Conservation (phyloP, 2,113 vertebrate genomes). For the Limanda limanda region DNA sequence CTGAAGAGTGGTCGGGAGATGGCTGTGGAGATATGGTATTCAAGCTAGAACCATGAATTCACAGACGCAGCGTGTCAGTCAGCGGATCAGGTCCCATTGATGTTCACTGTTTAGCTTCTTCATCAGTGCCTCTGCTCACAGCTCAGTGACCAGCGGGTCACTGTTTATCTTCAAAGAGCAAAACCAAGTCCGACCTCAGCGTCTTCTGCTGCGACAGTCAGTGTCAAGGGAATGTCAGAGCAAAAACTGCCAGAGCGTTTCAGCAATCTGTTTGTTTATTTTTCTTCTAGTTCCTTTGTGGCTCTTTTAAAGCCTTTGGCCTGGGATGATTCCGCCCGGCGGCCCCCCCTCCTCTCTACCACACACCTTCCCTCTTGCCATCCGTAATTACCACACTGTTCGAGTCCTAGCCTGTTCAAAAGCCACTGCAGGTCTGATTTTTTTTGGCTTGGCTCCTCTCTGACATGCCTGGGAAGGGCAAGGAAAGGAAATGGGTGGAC, state of each 20-base stretch:
- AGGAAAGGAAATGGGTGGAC: constrained; percentile 95
- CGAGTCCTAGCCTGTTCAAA: constrained; percentile 82
- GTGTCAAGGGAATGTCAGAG: constrained; percentile 60
- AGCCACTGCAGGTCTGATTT: constrained; percentile 84
- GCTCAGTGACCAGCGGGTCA: constrained; percentile 12
- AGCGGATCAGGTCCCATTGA: constrained; percentile 3
- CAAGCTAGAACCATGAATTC: constrained; percentile 5
- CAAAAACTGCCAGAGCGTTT: constrained; percentile 27
- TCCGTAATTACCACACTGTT: constrained; percentile 77
- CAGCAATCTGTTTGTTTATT: constrained; percentile 75
- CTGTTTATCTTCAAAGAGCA: constrained; percentile 41
- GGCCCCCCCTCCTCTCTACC: constrained; percentile 65
- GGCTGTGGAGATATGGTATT: constrained; percentile 7
- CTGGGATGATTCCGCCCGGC: constrained; percentile 72
- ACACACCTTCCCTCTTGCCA: constrained; percentile 70
- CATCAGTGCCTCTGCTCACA: constrained; percentile 1
- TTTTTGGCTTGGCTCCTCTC: constrained; percentile 87
- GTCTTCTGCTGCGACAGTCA: constrained; percentile 43
- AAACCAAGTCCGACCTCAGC: constrained; percentile 26
- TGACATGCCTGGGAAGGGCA: constrained; percentile 94
- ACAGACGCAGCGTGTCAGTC: neutral
- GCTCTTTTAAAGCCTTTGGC: constrained; percentile 77
- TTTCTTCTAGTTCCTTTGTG: constrained; percentile 75
- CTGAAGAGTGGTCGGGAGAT: constrained; percentile 16
- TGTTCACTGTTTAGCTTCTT: constrained; percentile 12